Percentiles rank a stretch among this genome's conserved stretches.
phyloP scores from a whole-genome alignment of 2,888 invertebrate species.

The Corythucha ciliata region DNA sequence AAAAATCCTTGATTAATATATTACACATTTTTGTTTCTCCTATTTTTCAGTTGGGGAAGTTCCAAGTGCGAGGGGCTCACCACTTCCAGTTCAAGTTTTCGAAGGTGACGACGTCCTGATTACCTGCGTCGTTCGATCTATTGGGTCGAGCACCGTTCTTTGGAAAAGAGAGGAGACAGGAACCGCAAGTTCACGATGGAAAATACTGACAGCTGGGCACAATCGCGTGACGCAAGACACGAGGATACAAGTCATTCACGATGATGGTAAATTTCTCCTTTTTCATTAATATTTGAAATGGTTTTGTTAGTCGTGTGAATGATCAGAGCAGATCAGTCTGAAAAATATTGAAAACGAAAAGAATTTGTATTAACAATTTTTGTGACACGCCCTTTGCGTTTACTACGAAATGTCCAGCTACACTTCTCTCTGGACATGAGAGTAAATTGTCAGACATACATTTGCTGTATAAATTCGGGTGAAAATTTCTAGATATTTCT shows the following conservation, averaged over 20 bases:
- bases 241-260: constrained; percentile 63
- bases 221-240: constrained; percentile 65
- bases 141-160: constrained; percentile 61
- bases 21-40: too few relatives aligned
- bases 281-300: too few relatives aligned
- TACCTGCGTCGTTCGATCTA: constrained; percentile 67
- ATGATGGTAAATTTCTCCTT: constrained; percentile 61
- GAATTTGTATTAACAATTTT: too few relatives aligned
- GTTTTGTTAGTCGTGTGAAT: constrained; percentile 1
- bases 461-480: too few relatives aligned
- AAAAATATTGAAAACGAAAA: too few relatives aligned
- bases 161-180: constrained; percentile 63
- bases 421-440: too few relatives aligned
- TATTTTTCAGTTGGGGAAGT: constrained; percentile 25
- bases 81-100: constrained; percentile 49
- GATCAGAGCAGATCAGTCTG: too few relatives aligned
- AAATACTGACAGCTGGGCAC: constrained; percentile 63
- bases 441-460: too few relatives aligned
- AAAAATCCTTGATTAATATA: too few relatives aligned
- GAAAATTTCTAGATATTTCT: too few relatives aligned
- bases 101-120: constrained; percentile 70
- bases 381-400: too few relatives aligned
- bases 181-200: constrained; percentile 42
- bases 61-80: constrained; percentile 26
- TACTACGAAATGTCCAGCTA: too few relatives aligned